Percentiles rank a stretch among this genome's conserved stretches.
phyloP scores from a whole-genome alignment of 2,888 invertebrate species.

The Caenorhabditis uteleia region DNA sequence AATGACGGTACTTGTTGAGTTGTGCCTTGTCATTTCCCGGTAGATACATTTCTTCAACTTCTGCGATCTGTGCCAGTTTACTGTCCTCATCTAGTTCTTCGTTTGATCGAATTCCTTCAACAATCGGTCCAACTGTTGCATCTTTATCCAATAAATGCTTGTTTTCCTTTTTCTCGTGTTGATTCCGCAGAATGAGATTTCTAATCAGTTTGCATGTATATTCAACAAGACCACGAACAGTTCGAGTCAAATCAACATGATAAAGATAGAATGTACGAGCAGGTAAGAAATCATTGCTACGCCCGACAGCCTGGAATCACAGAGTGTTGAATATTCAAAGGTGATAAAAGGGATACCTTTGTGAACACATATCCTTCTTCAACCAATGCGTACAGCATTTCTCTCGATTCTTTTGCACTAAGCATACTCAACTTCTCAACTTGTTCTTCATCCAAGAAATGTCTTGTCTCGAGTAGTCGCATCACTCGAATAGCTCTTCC shows the following conservation, averaged over 20 bases:
- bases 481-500: constrained; percentile 77
- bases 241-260: constrained; percentile 78
- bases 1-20: constrained; percentile 33
- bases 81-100: constrained; percentile 52
- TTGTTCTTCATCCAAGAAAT: constrained; percentile 83
- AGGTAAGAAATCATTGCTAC: constrained; percentile 78
- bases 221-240: constrained; percentile 70
- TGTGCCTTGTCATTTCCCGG: constrained; percentile 48
- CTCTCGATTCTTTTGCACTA: constrained; percentile 89
- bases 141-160: constrained; percentile 70
- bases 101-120: constrained; percentile 52
- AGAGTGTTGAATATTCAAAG: background rate
- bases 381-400: constrained; percentile 83
- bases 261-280: constrained; percentile 83
- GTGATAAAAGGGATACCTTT: constrained; percentile 15
- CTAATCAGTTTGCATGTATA: constrained; percentile 70
- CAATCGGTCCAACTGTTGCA: constrained; percentile 71
- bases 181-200: constrained; percentile 70
- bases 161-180: constrained; percentile 69
- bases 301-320: constrained; percentile 71
- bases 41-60: constrained; percentile 61
- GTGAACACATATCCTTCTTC: constrained; percentile 78
- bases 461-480: constrained; percentile 81
- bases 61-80: constrained; percentile 43
- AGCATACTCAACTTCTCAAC: constrained; percentile 90